These are phyloP conservation scores for Leptodirus hochenwartii DNA, from an alignment of 2,888 invertebrate genomes.

Conservation along the genomic window DNA sequence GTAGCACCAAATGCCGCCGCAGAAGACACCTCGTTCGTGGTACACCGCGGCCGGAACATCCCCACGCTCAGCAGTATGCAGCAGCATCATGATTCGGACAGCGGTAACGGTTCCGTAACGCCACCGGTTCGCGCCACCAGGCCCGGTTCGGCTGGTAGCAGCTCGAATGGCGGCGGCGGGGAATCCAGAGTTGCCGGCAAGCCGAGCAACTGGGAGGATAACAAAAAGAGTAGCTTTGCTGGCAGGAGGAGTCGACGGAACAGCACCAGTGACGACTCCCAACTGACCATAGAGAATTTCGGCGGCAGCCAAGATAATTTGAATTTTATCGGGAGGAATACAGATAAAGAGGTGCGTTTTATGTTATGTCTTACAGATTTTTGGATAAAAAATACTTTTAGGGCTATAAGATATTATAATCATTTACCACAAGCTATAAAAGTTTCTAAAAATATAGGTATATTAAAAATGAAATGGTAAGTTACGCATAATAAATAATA, in stretches of 20 bases:
- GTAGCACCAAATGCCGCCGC: conserved; percentile 11
- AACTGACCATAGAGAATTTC: conserved; percentile 82
- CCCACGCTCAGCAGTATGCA: conserved; percentile 55
- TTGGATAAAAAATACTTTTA: too few relatives aligned
- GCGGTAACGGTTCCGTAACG: conserved; percentile 34
- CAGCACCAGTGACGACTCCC: conserved; percentile 72
- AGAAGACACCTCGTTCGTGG: conserved; percentile 55
- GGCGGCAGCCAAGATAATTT: conserved; percentile 82
- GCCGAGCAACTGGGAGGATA: conserved; percentile 71
- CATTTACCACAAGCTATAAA: too few relatives aligned
- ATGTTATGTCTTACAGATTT: too few relatives aligned
- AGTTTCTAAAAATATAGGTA: too few relatives aligned
- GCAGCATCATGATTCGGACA: conserved; percentile 19
- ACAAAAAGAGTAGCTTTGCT: conserved; percentile 51
- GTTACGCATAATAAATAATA: too few relatives aligned
- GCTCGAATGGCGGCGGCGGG: conserved; percentile 50
- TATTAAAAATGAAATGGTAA: too few relatives aligned
- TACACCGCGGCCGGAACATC: conserved; percentile 60
- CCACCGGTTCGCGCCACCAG: conserved; percentile 36
- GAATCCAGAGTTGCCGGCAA: conserved; percentile 53
- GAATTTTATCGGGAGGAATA: conserved; percentile 67
- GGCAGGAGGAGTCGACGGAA: conserved; percentile 71
- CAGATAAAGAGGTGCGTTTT: conserved; percentile 60
- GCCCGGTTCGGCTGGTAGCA: conserved; percentile 42
- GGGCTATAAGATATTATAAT: too few relatives aligned